Conservation (phyloP, 2,113 vertebrate species). For the Copsychus sechellarum region DNA sequence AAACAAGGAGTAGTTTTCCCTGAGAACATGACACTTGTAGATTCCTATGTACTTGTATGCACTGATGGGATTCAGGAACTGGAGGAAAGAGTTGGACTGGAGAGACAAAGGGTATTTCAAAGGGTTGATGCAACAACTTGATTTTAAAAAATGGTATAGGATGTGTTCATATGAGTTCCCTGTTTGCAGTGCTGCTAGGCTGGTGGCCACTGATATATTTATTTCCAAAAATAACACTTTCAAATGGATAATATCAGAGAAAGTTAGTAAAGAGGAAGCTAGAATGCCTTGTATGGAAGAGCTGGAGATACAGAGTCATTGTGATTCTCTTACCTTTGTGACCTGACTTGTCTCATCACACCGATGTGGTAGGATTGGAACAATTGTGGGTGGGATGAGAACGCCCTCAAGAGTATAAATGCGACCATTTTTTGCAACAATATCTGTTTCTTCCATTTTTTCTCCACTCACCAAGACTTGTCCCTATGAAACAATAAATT, state of each 20-base stretch:
- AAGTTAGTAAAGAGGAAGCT: neutral
- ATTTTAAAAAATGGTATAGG: neutral
- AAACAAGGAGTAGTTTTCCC: neutral
- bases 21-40: neutral
- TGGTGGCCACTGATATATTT: neutral
- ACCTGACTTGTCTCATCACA: constrained; percentile 78
- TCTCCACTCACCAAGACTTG: constrained; percentile 80
- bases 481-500: constrained; percentile 75
- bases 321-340: constrained; percentile 69
- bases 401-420: constrained; percentile 84
- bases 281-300: neutral
- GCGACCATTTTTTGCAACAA: constrained; percentile 85
- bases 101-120: neutral
- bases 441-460: constrained; percentile 80
- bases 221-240: neutral
- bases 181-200: neutral
- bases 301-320: neutral
- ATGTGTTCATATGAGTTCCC: neutral
- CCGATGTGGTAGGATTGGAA: constrained; percentile 86
- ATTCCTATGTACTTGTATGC: neutral
- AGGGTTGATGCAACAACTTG: neutral
- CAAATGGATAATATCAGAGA: neutral
- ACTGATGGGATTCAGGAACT: neutral
- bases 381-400: constrained; percentile 85
- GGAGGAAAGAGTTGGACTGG: neutral